phyloP scores from a whole-genome alignment of 2,797 vertebrate genomes.

The Peromyscus melanophrys region DNA sequence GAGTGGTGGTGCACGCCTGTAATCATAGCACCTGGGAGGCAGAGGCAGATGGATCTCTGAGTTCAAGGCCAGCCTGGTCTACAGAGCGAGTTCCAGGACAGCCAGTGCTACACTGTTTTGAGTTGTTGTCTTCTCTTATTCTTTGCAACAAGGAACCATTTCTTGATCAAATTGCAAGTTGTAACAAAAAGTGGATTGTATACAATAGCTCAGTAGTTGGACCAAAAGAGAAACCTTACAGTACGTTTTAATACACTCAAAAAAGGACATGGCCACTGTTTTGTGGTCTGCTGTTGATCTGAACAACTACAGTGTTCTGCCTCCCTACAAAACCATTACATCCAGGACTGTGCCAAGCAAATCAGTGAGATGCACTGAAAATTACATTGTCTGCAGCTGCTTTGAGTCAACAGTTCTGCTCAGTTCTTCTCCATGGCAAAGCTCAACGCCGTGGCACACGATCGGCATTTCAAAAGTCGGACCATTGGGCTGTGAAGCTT shows the following conservation, averaged over 20 bases:
- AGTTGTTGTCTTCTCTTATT: background rate
- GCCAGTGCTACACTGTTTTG: background rate
- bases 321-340: background rate
- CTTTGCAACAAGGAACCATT: background rate
- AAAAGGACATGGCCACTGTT: background rate
- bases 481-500: background rate
- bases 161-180: background rate
- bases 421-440: background rate
- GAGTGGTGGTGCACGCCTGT: background rate
- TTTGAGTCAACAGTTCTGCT: background rate
- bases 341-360: background rate
- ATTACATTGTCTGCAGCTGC: background rate
- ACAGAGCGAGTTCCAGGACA: background rate
- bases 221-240: background rate
- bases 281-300: background rate
- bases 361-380: background rate
- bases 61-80: background rate
- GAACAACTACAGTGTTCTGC: background rate
- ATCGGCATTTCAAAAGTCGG: background rate
- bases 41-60: background rate
- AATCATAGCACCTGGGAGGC: background rate
- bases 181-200: background rate
- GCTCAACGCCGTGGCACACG: background rate
- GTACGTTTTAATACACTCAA: background rate
- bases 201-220: background rate